Conservation (phyloP, 2,888 invertebrate genomes). For the Conistra vaccinii region DNA sequence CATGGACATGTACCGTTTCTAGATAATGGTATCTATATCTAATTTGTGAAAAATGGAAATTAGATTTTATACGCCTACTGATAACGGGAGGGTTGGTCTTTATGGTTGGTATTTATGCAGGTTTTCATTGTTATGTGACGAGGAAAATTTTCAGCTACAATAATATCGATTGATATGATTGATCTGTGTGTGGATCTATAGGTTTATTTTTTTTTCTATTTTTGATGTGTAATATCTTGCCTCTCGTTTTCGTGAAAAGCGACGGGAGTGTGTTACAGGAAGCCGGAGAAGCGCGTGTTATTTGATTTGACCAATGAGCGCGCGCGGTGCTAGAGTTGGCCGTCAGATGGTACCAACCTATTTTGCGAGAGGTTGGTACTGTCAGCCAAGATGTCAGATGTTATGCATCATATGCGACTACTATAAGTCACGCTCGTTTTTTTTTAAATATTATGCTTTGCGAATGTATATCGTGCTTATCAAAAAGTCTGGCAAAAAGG, state of each 20-base stretch:
- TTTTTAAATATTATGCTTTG: not conserved
- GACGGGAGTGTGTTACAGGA: too few species aligned
- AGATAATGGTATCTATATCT: constrained; percentile 50
- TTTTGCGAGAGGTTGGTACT: too few species aligned
- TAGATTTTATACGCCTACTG: constrained; percentile 19
- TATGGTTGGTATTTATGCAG: not conserved
- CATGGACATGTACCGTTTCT: constrained; percentile 62
- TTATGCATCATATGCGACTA: too few species aligned
- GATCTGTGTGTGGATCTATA: not conserved
- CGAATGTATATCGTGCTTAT: not conserved
- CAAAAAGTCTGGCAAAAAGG: not conserved
- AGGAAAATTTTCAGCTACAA: not conserved
- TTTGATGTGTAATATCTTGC: too few species aligned
- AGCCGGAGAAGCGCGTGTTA: too few species aligned
- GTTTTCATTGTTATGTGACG: constrained; percentile 10
- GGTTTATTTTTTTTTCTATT: too few species aligned
- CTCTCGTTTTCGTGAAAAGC: too few species aligned
- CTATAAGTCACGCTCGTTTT: too few species aligned
- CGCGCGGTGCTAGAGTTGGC: too few species aligned
- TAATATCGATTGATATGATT: not conserved
- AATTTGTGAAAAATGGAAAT: constrained; percentile 60
- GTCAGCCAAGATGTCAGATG: too few species aligned
- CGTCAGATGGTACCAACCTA: too few species aligned
- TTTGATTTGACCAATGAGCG: too few species aligned
- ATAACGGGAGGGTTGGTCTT: constrained; percentile 33